These are phyloP conservation scores for Callipepla californica DNA, from an alignment of 2,113 vertebrate species.

Conservation along the genomic window DNA sequence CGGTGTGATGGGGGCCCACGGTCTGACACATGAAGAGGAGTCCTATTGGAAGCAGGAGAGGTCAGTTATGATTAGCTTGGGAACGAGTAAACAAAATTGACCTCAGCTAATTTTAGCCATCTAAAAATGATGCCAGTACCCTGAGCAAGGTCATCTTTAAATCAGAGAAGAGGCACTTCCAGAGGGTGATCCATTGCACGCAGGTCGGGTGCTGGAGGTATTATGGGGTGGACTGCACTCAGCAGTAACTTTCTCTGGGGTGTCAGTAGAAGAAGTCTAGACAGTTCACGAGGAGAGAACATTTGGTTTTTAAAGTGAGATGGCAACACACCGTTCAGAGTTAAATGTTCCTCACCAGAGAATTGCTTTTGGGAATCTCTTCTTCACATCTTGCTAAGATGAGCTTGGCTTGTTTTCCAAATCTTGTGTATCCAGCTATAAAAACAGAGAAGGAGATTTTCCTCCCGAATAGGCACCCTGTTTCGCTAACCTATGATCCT, in stretches of 20 bases:
- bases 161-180: neutral
- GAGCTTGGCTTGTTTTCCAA: neutral
- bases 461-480: neutral
- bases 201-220: neutral
- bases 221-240: neutral
- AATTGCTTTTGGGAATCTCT: neutral
- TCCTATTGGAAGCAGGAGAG: neutral
- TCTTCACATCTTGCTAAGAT: neutral
- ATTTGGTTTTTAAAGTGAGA: neutral
- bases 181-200: neutral
- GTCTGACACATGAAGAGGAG: neutral
- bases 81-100: constrained; percentile 8
- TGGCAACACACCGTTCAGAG: neutral
- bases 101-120: constrained; percentile 19
- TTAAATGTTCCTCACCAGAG: neutral
- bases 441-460: neutral
- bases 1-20: neutral
- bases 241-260: neutral
- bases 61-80: neutral
- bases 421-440: neutral
- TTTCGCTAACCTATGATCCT: constrained; percentile 24
- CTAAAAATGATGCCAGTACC: neutral
- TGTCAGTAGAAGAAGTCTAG: neutral
- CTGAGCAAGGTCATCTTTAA: neutral
- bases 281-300: neutral